Evolutionary conservation across 2,888 invertebrate genomes (phyloP), one percentile per base, ranked within the genome.

Genomic region (Vannuccia rotundouncinata): DNA sequence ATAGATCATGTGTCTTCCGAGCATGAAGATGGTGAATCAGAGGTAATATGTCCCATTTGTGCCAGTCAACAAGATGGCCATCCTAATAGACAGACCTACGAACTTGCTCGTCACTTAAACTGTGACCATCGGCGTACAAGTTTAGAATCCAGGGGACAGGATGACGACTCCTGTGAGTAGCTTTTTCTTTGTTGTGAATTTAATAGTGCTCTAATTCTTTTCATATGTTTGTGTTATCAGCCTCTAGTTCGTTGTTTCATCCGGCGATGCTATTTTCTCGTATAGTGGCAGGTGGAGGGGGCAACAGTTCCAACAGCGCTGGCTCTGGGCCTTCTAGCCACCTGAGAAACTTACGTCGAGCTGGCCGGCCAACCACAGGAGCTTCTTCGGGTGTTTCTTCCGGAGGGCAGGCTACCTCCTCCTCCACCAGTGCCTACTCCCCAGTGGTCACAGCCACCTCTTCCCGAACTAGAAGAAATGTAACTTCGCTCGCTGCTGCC

Each of bases 31-130:
- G 31, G 66, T 1, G 73, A 74, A 5, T 1, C 31, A 1, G 74
- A 74, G 31, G 79, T 79, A n/a, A 79, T 79, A 2, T 79, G 79
- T 79, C 79, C 79, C 30, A 30, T 79, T 1, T 79, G 79, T 74
- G 79, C 79, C n/a, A 79, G 79, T 30, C 73, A 74, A n/a, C 73
- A 60, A 28, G 74, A 73, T 74, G 79, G 79, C 22, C 30, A 79
- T 25, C 73, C 79, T 29, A 79, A 79, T 28, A 30, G 73, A 74
- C 79, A 79, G 25, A 79, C 79, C 1, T 31, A 73, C 22, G 73
- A 79, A 2, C 25, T 79, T 29, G 73, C 31, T 5, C 73, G 73
- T 22, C 79, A 79, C 30, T 31, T 75, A 17, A 31, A 29, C 17
- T 10, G 5, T 75, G 75, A 75, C 29, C 75, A 75, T 28, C 27